A percentile compares a stretch with the other conserved stretches of the same genome.
These are phyloP conservation scores for Dryomyza anilis DNA, from an alignment of 2,888 invertebrate genomes.

Conservation along the genomic window DNA sequence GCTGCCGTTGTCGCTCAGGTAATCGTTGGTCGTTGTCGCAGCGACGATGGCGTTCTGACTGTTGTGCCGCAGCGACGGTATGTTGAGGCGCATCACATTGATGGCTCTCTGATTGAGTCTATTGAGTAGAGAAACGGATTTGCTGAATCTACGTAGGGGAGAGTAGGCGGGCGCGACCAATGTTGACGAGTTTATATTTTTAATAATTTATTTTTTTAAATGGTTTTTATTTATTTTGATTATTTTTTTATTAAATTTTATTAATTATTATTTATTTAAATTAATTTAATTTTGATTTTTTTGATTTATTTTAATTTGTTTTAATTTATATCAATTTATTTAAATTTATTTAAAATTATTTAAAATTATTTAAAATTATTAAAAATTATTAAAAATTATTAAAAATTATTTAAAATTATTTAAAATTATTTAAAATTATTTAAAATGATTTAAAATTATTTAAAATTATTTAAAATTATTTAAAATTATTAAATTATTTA, in stretches of 20 bases:
- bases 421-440: too few species aligned
- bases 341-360: too few species aligned
- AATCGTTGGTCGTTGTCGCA: slow-evolving; percentile 1
- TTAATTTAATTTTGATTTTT: too few species aligned
- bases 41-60: slow-evolving; percentile 23
- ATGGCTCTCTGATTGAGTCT: slow-evolving; percentile 61
- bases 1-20: slow-evolving; percentile 35
- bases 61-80: slow-evolving; percentile 45
- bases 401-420: too few species aligned
- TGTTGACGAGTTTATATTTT: slow-evolving; percentile 29
- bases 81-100: slow-evolving; percentile 59
- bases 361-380: too few species aligned
- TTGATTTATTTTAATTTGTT: too few species aligned
- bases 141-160: slow-evolving; percentile 56
- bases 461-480: too few species aligned
- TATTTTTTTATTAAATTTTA: slow-evolving; percentile 34
- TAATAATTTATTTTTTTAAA: slow-evolving; percentile 32
- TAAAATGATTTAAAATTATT: too few species aligned
- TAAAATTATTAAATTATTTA: too few species aligned
- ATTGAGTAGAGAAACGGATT: slow-evolving; percentile 62
- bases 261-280: too few species aligned
- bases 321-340: too few species aligned
- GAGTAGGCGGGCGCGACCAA: slow-evolving; percentile 24
- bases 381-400: too few species aligned
- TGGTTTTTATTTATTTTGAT: slow-evolving; percentile 24